Base-by-base conservation (phyloP, 2,797 vertebrate genomes). In the Remorina albescens region DNA sequence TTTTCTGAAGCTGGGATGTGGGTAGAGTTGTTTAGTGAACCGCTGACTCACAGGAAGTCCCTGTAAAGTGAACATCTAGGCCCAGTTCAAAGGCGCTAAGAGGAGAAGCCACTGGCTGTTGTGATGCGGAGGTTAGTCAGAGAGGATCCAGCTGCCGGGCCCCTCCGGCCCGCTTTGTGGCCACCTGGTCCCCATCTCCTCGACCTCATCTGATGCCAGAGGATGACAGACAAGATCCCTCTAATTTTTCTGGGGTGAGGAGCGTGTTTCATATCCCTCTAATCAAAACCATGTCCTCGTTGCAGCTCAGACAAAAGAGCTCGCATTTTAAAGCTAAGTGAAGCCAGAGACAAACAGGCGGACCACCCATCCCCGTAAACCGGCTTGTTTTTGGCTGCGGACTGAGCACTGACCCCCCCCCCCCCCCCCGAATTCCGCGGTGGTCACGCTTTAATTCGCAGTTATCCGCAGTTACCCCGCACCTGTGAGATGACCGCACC, bases 321-420 rank as follows among this genome's bases (percentile, higher is more conserved):
- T 91, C 76, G 86, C 84, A 85, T 90, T 91, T 86, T 81, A 69
- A 86, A 81, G 56, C 75, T 86, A 85, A 88, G 87, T 88, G 81
- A 88, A 90, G 90, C 88, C 91, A 94, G 89, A 93, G 82, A 90
- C 90, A 91, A 93, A 91, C 87, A 87, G 66, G 67, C 81, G 77
- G 93, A 94, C 93, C 94, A 95, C 93, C 93, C 93, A 93, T 92
- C 89, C 88, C 86, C 78, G 87, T 84, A 89, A 86, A 92, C 83
- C 65, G 73, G 80, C 88, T 89, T 91, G 81, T n/a, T 93, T 91
- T 93, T 90, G 89, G 90, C 88, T 81, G 19, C 68, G 71, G 82
- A 74, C 67, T 71, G 73, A 86, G 87, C 84, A 85, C 87, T 86
- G 86, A 89, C n/a, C n/a, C n/a, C n/a, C n/a, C n/a, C n/a, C n/a